Conservation (phyloP, 2,113 vertebrate genomes). For the Synchiropus splendidus region DNA sequence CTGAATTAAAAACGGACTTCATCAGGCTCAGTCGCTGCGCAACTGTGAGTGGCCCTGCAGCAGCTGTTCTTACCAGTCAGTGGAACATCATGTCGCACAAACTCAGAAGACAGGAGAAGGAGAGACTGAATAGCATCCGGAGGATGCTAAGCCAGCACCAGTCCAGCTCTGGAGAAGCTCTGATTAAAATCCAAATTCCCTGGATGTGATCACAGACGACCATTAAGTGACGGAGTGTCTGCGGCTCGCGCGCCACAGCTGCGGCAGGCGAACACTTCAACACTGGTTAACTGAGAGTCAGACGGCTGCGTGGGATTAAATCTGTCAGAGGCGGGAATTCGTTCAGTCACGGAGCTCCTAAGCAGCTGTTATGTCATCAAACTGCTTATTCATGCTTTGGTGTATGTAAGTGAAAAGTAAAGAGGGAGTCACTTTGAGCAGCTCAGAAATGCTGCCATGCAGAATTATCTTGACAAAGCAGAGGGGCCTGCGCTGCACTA, state of each 20-base stretch:
- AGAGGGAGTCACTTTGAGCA: constrained; percentile 14
- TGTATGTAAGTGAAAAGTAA: constrained; percentile 11
- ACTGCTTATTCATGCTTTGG: constrained; percentile 22
- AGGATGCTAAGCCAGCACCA: constrained; percentile 48
- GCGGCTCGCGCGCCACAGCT: constrained; percentile 27
- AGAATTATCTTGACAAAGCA: constrained; percentile 36
- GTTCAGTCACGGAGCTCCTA: constrained; percentile 10
- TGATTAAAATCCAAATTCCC: constrained; percentile 60
- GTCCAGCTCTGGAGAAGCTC: constrained; percentile 27
- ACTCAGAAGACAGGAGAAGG: constrained; percentile 35
- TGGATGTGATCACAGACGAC: constrained; percentile 46
- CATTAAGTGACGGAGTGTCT: constrained; percentile 40
- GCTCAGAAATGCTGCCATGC: constrained; percentile 34
- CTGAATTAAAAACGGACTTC: no score
- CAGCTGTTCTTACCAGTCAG: constrained; percentile 22
- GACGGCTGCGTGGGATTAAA: constrained; percentile 5
- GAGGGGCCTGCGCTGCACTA: constrained; percentile 14
- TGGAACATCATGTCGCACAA: constrained; percentile 27
- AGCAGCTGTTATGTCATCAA: constrained; percentile 14
- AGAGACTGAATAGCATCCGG: constrained; percentile 38
- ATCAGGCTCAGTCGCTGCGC: no score
- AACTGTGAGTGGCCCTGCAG: constrained; percentile 1
- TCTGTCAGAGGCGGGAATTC: constrained; percentile 10
- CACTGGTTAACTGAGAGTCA: neutral
- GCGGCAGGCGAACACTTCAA: constrained; percentile 12